Base-by-base conservation (phyloP, 2,113 vertebrate species). In the Calypte anna region DNA sequence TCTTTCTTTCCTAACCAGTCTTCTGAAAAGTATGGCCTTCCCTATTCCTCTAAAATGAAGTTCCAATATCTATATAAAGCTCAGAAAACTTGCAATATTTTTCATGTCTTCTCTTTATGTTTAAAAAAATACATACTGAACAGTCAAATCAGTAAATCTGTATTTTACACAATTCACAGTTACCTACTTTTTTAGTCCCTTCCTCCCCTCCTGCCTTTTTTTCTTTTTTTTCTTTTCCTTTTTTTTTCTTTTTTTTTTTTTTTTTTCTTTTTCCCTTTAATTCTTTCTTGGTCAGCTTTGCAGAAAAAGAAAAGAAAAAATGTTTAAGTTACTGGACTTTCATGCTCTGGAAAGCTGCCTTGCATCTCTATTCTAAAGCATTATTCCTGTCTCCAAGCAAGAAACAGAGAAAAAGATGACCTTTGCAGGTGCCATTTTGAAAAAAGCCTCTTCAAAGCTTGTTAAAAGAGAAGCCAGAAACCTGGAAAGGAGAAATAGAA, bases 381-480 rank as follows among this genome's bases (percentile, higher is more conserved):
- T 1, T 6, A 67, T 74, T 92, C 36, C 33, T 74, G 43, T 76
- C 58, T 91, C 51, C 1, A 3, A 55, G 59, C 22, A 77, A 76
- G 50, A 70, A 85, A 82, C 23, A 90, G 50, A 63, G 28, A 89
- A 80, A 82, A 31, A 66, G 44, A 22, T 91, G 63, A 94, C 82
- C 93, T 96, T 84, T 88, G 70, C 58, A 92, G 70, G 25, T 95
- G 61, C 94, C 94, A 95, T 92, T 95, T 95, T 90, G 86, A 22
- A 72, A 93, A 72, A 93, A 76, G 55, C 2, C 5, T 31, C 75
- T 80, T 88, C 54, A 90, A 82, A 90, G 12, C 43, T 48, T 63
- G 40, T 43, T 89, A 85, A 86, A 75, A 82, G 59, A 86, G 78
- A 85, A 96, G 57, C 43, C 72, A 93, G 85, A 85, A 94, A 63